phyloP scores from a whole-genome alignment of 2,888 invertebrate species.

The Tridacna crocea region DNA sequence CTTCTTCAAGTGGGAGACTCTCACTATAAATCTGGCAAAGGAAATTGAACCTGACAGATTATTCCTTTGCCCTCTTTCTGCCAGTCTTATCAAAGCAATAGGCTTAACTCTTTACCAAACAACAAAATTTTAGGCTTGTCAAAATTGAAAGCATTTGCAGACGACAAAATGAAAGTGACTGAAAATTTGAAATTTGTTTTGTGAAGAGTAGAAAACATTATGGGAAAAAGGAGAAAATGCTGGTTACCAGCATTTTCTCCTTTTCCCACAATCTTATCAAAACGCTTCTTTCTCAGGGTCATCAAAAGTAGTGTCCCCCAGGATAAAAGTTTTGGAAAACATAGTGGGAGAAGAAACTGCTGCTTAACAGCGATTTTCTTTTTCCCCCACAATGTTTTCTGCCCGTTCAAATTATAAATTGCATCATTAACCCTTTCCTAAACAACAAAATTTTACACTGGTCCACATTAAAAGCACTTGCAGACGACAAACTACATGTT shows the following conservation, averaged over 20 bases:
- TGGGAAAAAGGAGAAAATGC: slow-evolving; percentile 2
- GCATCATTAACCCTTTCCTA: no score
- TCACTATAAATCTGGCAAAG: not conserved
- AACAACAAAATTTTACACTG: no score
- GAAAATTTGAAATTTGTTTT: no score
- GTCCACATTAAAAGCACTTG: no score
- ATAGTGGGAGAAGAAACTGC: not conserved
- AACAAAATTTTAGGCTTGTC: no score
- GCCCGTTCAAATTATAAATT: not conserved
- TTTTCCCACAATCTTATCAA: not conserved
- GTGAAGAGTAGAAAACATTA: no score
- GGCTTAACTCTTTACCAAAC: no score
- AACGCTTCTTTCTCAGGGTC: not conserved
- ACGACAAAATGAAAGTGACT: no score
- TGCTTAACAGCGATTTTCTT: not conserved
- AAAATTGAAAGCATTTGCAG: no score
- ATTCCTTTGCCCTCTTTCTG: not conserved
- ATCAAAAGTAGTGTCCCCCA: not conserved
- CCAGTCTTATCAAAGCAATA: no score
- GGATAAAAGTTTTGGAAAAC: not conserved
- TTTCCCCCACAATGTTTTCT: not conserved
- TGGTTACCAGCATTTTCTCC: slow-evolving; percentile 1
- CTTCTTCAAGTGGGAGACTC: not conserved
- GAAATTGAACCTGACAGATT: not conserved
- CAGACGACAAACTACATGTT: no score